Percentiles rank a stretch among this genome's conserved stretches.
Conservation (phyloP, 2,113 vertebrate species). For the Chunga burmeisteri region DNA sequence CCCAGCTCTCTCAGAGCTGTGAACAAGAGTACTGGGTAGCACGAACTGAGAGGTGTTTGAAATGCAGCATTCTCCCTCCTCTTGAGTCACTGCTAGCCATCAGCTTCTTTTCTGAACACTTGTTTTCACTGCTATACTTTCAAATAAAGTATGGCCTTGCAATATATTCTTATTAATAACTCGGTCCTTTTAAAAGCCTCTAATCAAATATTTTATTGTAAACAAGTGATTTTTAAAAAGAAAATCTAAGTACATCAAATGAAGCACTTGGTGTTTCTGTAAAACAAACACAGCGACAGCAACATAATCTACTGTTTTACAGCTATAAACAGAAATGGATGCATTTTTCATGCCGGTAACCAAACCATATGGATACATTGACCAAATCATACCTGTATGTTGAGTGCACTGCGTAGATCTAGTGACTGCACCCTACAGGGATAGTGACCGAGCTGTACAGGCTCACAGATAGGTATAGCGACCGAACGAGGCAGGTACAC, state of each 20-base stretch:
- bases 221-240: not conserved
- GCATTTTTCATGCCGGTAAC: not conserved
- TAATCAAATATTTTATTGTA: not conserved
- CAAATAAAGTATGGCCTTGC: not conserved
- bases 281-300: not conserved
- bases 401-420: rapidly evolving
- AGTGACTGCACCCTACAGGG: not conserved
- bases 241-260: not conserved
- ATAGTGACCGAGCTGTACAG: rapidly evolving
- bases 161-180: not conserved
- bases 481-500: not conserved
- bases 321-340: not conserved
- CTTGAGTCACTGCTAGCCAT: conserved; percentile 34
- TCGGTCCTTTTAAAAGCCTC: not conserved
- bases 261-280: not conserved
- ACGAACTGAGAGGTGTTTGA: conserved; percentile 16
- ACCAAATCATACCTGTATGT: rapidly evolving
- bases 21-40: conserved; percentile 25
- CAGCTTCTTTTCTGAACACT: not conserved
- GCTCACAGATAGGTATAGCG: not conserved
- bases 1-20: conserved; percentile 25
- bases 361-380: rapidly evolving
- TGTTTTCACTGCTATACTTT: conserved; percentile 1
- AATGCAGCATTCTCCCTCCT: conserved; percentile 10
- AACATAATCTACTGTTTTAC: not conserved